These are phyloP conservation scores for Lota lota DNA, from an alignment of 2,113 vertebrate species.

Conservation along the genomic window DNA sequence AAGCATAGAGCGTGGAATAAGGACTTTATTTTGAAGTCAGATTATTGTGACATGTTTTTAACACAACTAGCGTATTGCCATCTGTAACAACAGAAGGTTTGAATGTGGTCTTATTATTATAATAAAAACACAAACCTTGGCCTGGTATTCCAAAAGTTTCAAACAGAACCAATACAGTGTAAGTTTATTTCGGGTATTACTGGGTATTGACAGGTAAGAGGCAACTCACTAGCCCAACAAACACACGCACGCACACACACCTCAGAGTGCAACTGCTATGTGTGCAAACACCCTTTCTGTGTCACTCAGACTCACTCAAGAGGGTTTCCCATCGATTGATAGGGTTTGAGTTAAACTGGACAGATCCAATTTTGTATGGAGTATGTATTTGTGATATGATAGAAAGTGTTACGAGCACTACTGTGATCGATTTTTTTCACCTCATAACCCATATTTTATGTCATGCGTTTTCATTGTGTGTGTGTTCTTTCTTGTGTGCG, in stretches of 20 bases:
- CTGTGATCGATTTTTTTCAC: constrained; percentile 39
- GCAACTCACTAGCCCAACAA: neutral
- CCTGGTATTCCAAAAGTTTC: too few species aligned
- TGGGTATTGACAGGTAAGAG: constrained; percentile 1
- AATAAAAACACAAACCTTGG: too few species aligned
- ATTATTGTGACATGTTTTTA: too few species aligned
- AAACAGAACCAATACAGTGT: too few species aligned
- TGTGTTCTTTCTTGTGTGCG: constrained; percentile 4
- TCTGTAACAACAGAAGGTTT: too few species aligned
- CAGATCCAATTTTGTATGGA: constrained; percentile 63
- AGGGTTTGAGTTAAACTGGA: constrained; percentile 36
- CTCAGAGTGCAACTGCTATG: neutral
- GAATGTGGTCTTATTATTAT: too few species aligned
- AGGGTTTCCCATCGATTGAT: constrained; percentile 42
- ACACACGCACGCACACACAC: constrained; percentile 21
- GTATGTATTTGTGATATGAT: constrained; percentile 39
- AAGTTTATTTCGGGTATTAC: too few species aligned
- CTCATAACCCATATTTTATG: constrained; percentile 19
- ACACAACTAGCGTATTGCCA: too few species aligned
- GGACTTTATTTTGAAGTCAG: too few species aligned
- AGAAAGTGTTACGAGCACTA: constrained; percentile 24
- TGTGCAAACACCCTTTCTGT: constrained; percentile 9
- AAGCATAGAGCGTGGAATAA: too few species aligned
- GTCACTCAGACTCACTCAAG: constrained; percentile 30
- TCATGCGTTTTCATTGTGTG: constrained; percentile 5